phyloP scores from a whole-genome alignment of 1,140 invertebrate species.

The Papilio glaucus region DNA sequence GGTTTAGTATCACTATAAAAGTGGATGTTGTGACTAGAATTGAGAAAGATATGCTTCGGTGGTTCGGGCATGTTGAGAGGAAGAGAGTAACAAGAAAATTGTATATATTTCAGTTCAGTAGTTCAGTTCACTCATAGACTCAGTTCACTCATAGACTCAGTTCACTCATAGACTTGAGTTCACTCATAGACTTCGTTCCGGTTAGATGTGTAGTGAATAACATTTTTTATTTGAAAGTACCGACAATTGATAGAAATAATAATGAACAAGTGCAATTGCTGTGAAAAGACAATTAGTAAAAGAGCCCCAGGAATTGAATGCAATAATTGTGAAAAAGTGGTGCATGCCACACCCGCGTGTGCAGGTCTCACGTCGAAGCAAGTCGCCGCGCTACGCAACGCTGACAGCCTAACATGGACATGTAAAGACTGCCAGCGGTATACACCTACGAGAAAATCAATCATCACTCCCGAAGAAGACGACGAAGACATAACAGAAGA shows the following conservation, averaged over 20 bases:
- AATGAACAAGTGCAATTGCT: constrained; percentile 22
- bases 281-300: constrained; percentile 24
- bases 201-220: not conserved
- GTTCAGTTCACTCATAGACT: no score
- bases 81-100: no score
- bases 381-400: constrained; percentile 1
- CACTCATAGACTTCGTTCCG: no score
- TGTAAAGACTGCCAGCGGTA: constrained; percentile 14
- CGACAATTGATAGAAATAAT: constrained; percentile 2
- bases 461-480: constrained; percentile 1
- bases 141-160: no score
- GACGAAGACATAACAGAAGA: constrained; percentile 10
- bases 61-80: no score
- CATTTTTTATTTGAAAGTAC: not conserved
- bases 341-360: not conserved
- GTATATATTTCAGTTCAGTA: no score
- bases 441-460: not conserved
- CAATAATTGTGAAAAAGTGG: constrained; percentile 23
- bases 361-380: not conserved
- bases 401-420: constrained; percentile 16
- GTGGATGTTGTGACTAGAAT: no score
- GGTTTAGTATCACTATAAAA: no score
- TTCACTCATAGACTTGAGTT: no score
- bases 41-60: no score
- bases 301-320: not conserved